A percentile compares a stretch with the other conserved stretches of the same genome.
phyloP scores from a whole-genome alignment of 2,113 vertebrate species.

The Engystomops pustulosus region DNA sequence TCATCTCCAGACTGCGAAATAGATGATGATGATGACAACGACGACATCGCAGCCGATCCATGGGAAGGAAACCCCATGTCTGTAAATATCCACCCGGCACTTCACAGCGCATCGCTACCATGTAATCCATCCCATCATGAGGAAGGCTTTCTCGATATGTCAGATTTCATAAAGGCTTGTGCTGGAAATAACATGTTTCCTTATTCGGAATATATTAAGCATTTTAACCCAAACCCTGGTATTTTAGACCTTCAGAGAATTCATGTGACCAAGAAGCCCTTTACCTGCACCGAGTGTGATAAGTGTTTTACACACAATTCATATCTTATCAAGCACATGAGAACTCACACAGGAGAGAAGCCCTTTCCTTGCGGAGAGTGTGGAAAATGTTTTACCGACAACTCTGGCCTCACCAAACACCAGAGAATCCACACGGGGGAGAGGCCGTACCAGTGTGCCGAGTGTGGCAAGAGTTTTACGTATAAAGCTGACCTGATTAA shows the following conservation, averaged over 20 bases:
- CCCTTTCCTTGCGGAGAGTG: neutral
- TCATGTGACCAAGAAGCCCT: neutral
- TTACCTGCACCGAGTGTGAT: neutral
- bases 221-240: conserved; percentile 3
- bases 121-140: neutral
- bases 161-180: neutral
- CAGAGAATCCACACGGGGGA: neutral
- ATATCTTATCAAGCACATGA: neutral
- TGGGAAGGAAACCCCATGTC: neutral
- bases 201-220: neutral
- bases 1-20: neutral
- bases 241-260: neutral
- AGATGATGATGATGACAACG: neutral
- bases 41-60: neutral
- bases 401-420: neutral
- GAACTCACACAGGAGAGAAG: neutral
- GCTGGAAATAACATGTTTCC: neutral
- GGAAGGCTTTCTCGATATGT: conserved; percentile 9
- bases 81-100: neutral
- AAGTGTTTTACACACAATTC: conserved; percentile 1
- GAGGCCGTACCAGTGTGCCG: neutral
- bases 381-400: neutral
- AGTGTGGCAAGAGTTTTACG: neutral
- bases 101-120: neutral
- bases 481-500: neutral